These are phyloP conservation scores for Terrapene triunguis DNA, from an alignment of 2,113 vertebrate genomes.

Conservation along the genomic window DNA sequence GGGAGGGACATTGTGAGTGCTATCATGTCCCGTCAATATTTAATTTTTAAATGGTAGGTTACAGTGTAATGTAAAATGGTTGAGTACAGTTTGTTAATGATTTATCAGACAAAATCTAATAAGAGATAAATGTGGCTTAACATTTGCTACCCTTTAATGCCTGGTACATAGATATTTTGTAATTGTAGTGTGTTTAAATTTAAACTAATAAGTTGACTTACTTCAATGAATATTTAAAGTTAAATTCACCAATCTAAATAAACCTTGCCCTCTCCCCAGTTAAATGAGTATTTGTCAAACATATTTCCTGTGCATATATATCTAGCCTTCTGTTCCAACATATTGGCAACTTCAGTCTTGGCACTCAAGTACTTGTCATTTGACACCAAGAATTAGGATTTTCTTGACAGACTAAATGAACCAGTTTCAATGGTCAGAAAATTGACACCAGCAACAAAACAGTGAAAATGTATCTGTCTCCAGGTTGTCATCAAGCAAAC, in stretches of 20 bases:
- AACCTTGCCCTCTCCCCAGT: neutral
- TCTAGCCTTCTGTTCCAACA: neutral
- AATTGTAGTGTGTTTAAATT: neutral
- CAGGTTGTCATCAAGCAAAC: neutral
- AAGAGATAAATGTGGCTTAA: neutral
- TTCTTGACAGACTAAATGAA: neutral
- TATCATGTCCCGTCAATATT: neutral
- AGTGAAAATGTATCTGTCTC: neutral
- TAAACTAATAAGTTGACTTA: neutral
- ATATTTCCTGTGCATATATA: neutral
- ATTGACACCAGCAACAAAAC: neutral
- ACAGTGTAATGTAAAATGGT: accelerated
- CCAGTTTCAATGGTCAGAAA: neutral
- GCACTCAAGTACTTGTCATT: neutral
- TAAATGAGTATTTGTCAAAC: neutral
- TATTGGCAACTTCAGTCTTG: neutral
- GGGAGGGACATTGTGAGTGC: neutral
- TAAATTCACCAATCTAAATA: neutral
- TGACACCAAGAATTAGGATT: neutral
- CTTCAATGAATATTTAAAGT: neutral
- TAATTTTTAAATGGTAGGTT: neutral
- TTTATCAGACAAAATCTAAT: neutral
- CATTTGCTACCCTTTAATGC: neutral
- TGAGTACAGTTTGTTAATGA: neutral
- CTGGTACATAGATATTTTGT: neutral